These are phyloP conservation scores for Willowsia nigromaculata DNA, from an alignment of 2,888 invertebrate genomes.

Conservation along the genomic window DNA sequence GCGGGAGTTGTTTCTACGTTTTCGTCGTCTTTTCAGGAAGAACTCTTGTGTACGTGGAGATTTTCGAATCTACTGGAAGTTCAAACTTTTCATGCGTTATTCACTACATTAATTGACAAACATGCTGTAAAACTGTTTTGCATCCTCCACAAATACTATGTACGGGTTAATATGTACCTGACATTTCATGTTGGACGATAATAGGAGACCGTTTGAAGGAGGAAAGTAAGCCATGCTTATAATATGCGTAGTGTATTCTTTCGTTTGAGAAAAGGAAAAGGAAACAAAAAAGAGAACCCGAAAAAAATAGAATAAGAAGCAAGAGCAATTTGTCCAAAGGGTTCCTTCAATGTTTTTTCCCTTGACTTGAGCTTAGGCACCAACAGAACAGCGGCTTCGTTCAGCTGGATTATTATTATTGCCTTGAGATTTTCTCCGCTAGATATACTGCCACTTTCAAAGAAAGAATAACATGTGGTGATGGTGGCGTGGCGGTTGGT, in stretches of 20 bases:
- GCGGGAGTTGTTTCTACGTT: neutral
- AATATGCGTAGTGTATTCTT: neutral
- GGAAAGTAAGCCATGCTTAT: too few relatives aligned
- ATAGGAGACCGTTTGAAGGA: too few relatives aligned
- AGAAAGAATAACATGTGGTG: neutral
- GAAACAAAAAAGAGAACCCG: neutral
- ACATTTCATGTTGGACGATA: slow-evolving; percentile 16
- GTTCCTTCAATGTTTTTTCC: slow-evolving; percentile 11
- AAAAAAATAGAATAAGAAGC: neutral
- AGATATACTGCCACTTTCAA: slow-evolving; percentile 24
- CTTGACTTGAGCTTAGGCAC: neutral
- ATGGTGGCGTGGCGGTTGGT: neutral
- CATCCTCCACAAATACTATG: neutral
- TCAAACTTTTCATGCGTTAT: too few relatives aligned
- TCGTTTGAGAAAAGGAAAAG: neutral
- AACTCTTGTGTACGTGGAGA: neutral
- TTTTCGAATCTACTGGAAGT: too few relatives aligned
- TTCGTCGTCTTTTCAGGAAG: neutral
- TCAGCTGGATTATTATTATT: slow-evolving; percentile 24
- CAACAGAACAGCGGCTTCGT: neutral
- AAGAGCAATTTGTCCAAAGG: slow-evolving; percentile 55
- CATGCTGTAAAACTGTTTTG: too few relatives aligned
- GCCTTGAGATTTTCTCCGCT: slow-evolving; percentile 25
- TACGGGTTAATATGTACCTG: neutral
- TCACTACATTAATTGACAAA: too few relatives aligned